phyloP scores from a whole-genome alignment of 2,113 vertebrate genomes.

The Cinclus mexicanus region DNA sequence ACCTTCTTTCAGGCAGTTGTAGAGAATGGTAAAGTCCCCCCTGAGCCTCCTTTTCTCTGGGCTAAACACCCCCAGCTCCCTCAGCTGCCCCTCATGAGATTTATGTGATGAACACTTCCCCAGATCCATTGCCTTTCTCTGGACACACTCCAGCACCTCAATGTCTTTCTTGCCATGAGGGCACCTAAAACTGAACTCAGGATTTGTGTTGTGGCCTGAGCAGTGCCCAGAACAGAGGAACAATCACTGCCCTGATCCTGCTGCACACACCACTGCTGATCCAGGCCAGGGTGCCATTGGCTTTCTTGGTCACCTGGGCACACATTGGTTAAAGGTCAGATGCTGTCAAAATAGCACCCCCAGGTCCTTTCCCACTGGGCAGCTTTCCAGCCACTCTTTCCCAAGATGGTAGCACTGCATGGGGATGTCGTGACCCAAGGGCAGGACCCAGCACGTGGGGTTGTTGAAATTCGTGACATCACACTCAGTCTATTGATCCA shows the following conservation, averaged over 20 bases:
- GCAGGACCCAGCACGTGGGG: too few species aligned
- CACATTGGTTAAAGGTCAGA: neutral
- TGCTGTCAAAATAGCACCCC: neutral
- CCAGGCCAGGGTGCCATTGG: neutral
- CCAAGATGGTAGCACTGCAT: too few species aligned
- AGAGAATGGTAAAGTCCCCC: rapidly evolving
- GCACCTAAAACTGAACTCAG: rapidly evolving
- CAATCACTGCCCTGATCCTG: neutral
- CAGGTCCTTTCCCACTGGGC: neutral
- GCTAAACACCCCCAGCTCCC: neutral
- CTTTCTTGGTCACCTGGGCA: too few species aligned
- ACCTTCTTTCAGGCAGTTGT: neutral
- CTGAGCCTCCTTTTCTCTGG: neutral
- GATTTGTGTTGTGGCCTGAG: rapidly evolving
- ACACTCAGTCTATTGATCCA: neutral
- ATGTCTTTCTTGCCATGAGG: neutral
- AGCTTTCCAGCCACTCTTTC: neutral
- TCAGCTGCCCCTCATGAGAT: rapidly evolving
- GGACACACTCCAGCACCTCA: neutral
- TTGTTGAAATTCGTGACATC: neutral
- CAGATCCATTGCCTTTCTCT: rapidly evolving
- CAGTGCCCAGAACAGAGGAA: rapidly evolving
- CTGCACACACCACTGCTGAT: neutral
- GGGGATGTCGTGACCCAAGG: neutral
- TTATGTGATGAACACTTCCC: neutral